Conservation (phyloP, 2,113 vertebrate genomes). For the Cairina moschata region DNA sequence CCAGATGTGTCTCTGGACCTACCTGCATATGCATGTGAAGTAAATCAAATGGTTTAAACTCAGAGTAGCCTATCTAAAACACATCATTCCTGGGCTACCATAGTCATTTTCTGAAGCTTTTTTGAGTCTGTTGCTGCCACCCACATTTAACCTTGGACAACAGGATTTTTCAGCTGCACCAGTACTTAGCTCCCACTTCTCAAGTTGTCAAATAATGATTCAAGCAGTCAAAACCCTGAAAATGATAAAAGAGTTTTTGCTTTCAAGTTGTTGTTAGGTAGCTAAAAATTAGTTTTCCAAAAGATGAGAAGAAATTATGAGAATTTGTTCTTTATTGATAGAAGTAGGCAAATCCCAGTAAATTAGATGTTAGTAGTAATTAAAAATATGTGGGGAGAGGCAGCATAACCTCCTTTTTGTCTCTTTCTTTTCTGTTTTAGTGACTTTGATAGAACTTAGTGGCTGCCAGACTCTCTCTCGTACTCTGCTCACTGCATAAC, state of each 20-base stretch:
- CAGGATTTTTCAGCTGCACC: background rate
- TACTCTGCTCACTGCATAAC: background rate
- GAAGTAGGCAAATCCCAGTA: background rate
- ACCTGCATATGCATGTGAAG: background rate
- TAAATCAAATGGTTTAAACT: background rate
- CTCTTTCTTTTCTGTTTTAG: background rate
- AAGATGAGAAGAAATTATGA: background rate
- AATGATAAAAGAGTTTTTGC: background rate
- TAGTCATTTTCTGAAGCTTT: background rate
- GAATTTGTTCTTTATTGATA: background rate
- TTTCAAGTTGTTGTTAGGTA: background rate
- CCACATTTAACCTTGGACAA: background rate
- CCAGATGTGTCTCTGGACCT: background rate
- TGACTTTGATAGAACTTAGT: background rate
- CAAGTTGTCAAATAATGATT: background rate
- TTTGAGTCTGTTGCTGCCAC: background rate
- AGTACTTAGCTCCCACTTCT: background rate
- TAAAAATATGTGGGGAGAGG: rapidly evolving
- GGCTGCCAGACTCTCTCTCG: background rate
- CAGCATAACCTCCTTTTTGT: background rate
- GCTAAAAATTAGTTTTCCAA: background rate
- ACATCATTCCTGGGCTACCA: background rate
- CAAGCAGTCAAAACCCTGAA: background rate
- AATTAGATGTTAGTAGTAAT: background rate
- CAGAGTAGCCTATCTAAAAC: background rate